Evolutionary conservation across 2,888 invertebrate genomes (phyloP).

Genomic region (Euplagia quadripunctaria): DNA sequence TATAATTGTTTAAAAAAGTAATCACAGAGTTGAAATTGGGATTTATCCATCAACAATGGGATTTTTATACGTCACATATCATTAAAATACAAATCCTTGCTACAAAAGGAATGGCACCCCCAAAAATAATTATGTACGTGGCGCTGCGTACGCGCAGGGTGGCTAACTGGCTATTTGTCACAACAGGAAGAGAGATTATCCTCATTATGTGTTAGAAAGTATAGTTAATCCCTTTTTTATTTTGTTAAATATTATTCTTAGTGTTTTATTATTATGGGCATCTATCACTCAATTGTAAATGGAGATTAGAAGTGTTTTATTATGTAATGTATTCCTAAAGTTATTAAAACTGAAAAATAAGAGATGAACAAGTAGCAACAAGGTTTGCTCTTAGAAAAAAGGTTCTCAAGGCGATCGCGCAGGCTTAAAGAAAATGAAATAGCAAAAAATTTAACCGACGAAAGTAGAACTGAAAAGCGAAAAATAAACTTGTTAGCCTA

Average conservation of each 20-base stretch:
- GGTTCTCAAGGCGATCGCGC: too few relatives aligned
- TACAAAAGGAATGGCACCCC: constrained; percentile 49
- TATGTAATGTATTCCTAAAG: too few relatives aligned
- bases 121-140: constrained; percentile 58
- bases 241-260: constrained; percentile 47
- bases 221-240: constrained; percentile 72
- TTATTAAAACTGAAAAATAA: too few relatives aligned
- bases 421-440: too few relatives aligned
- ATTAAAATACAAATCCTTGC: constrained; percentile 37
- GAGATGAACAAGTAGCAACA: too few relatives aligned
- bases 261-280: constrained; percentile 31
- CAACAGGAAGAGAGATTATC: constrained; percentile 73
- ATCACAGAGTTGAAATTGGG: background rate
- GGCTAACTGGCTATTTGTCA: constrained; percentile 70
- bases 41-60: background rate
- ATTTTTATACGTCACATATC: constrained; percentile 26
- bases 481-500: too few relatives aligned
- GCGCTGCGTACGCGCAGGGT: constrained; percentile 53
- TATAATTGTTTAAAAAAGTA: background rate
- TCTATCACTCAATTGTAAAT: constrained; percentile 21
- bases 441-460: too few relatives aligned
- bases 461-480: too few relatives aligned
- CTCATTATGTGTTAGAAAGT: constrained; percentile 74
- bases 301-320: background rate
- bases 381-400: too few relatives aligned